These are phyloP conservation scores for Esox masquinongy DNA, from an alignment of 2,797 vertebrate species.

Conservation along the genomic window DNA sequence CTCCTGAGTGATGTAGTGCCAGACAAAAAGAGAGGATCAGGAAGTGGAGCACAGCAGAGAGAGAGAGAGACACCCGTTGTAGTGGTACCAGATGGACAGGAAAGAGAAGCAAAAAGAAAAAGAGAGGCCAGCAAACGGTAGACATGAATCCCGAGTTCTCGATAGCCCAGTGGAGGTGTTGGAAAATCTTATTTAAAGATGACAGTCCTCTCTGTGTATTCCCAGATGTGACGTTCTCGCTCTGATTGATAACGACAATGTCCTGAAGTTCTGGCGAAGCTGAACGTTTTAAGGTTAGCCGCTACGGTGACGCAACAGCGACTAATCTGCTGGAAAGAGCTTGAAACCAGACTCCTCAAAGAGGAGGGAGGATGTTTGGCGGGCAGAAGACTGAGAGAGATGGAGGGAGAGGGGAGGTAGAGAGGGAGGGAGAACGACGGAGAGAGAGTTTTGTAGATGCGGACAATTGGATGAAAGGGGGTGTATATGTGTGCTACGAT, in stretches of 20 bases:
- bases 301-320: too few species aligned
- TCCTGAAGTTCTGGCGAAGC: too few species aligned
- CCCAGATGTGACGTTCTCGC: too few species aligned
- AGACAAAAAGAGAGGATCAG: neutral
- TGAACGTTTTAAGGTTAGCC: too few species aligned
- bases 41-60: too few species aligned
- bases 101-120: neutral
- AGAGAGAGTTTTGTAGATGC: neutral
- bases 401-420: constrained; percentile 9
- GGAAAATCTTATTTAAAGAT: neutral
- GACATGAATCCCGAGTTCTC: neutral
- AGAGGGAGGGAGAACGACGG: constrained; percentile 1
- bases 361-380: too few species aligned
- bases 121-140: neutral
- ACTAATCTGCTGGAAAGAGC: too few species aligned
- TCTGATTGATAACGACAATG: too few species aligned
- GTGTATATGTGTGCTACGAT: too few species aligned
- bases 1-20: neutral
- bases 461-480: too few species aligned
- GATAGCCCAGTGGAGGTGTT: neutral
- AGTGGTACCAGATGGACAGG: neutral
- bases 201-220: neutral
- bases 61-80: too few species aligned
- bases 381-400: neutral
- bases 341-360: too few species aligned